Base-by-base conservation (phyloP, 2,113 vertebrate genomes). In the Chunga burmeisteri region DNA sequence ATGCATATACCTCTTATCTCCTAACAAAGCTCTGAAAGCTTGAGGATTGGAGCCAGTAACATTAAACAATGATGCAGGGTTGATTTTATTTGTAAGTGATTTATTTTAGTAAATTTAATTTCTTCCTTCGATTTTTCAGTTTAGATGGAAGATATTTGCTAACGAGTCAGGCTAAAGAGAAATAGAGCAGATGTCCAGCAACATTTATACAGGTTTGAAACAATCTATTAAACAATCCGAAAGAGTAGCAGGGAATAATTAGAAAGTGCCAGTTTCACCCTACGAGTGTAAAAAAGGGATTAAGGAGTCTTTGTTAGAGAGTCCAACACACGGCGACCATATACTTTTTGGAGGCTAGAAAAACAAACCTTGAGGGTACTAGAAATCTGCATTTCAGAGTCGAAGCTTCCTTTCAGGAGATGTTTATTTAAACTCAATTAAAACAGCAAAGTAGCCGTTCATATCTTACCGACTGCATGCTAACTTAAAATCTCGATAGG, bases 91-190 rank as follows among this genome's bases (percentile, higher is more conserved):
- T 98, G 96, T 97, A 97, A 98, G 96, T 97, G 97, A 98, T 98
- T 98, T 98, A 98, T 98, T 98, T 97, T 93, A 94, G 96, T 74
- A 98, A 98, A 98, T 98, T 98, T 98, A 96, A 98, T 98, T 98
- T 98, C 97, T 98, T 95, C 97, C 97, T 97, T 95, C 97, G 65
- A 72, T 95, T 94, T 96, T 87, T 95, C 95, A 97, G 97, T 98
- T 98, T 96, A 97, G 97, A 98, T 98, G 93, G 97, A 97, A 98
- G 98, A 98, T 98, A 98, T 97, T 98, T 98, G 98, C 98, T 98
- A 98, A 98, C 98, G 93, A 98, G 97, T 97, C 94, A 81, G 97
- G 85, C 97, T 93, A 70, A 81, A 95, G 93, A 93, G 83, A 98
- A 96, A 97, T 86, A 82, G 96, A 98, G 98, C 97, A 98, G 93